A percentile compares a stretch with the other conserved stretches of the same genome.
Evolutionary conservation across 2,113 vertebrate genomes (phyloP).

Genomic region (Gallinago jamesoni): DNA sequence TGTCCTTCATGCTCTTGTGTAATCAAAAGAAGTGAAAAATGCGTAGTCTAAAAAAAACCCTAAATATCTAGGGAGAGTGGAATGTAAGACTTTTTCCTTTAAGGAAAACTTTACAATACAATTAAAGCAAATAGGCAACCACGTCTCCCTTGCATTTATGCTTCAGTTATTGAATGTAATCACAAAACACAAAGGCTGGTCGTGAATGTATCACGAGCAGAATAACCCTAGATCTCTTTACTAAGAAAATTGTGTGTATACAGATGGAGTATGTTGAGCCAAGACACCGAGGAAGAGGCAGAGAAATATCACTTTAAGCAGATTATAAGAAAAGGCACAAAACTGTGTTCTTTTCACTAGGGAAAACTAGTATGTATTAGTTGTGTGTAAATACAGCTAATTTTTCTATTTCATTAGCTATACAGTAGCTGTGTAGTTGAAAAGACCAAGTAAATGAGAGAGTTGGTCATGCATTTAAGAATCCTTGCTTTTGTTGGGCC

Average conservation of each 20-base stretch:
- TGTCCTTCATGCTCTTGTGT: background rate
- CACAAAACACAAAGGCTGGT: background rate
- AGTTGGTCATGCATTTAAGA: background rate
- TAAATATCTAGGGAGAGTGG: background rate
- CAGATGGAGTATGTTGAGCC: background rate
- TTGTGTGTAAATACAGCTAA: background rate
- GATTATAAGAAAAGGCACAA: background rate
- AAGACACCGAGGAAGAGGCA: background rate
- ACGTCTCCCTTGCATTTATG: background rate
- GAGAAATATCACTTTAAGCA: background rate
- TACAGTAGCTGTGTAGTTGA: background rate
- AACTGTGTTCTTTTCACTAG: background rate
- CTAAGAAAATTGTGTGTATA: background rate
- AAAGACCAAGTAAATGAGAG: background rate
- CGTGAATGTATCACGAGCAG: background rate
- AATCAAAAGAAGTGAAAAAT: background rate
- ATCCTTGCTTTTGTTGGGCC: background rate
- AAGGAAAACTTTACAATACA: background rate
- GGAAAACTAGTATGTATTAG: background rate
- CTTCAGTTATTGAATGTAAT: background rate
- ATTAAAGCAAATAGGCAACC: background rate
- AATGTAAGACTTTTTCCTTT: background rate
- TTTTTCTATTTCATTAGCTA: constrained; percentile 1
- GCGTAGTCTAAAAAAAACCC: background rate
- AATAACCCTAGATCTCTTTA: background rate